Base-by-base conservation (phyloP, 2,888 invertebrate species). In the Zaprionus lineosus region DNA sequence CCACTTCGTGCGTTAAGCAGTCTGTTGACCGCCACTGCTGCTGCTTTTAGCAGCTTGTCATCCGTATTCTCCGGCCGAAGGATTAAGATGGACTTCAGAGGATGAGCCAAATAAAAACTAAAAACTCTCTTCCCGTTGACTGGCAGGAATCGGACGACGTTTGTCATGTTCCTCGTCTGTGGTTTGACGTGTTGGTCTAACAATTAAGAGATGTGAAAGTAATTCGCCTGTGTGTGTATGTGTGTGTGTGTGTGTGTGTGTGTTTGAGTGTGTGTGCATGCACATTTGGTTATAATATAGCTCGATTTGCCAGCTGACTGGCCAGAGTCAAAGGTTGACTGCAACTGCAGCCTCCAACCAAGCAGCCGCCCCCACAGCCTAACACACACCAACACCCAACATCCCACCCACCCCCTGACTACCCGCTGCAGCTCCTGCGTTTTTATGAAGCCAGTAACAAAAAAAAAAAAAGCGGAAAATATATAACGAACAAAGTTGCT, bases 241-340 rank as follows among this genome's bases (percentile, higher is more conserved):
- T n/a, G n/a, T n/a, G n/a, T n/a, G n/a, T n/a, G n/a, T n/a, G n/a
- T n/a, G n/a, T n/a, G n/a, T n/a, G n/a, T n/a, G n/a, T n/a, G n/a
- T n/a, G n/a, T n/a, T n/a, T n/a, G n/a, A n/a, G n/a, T n/a, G n/a
- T n/a, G n/a, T n/a, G n/a, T n/a, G n/a, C n/a, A n/a, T n/a, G n/a
- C n/a, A n/a, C n/a, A n/a, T n/a, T 65, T 66, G 56, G 39, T 65
- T 59, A 63, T 85, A 83, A 83, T 78, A 66, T 79, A 63, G 58
- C 63, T 71, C 72, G 75, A 84, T 74, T 74, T 67, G 57, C 56
- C 61, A 64, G 58, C 56, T 59, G 64, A 60, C 47, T 68, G 71
- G 63, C 63, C 62, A 50, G 21, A 47, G 19, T 36, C 51, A 58
- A 68, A 64, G 65, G 47, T 50, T 41, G 50, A 44, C 34, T 40